Evolutionary conservation across 2,797 vertebrate genomes (phyloP), one percentile per base, ranked within the genome.

Genomic region (Danio jaintianensis): DNA sequence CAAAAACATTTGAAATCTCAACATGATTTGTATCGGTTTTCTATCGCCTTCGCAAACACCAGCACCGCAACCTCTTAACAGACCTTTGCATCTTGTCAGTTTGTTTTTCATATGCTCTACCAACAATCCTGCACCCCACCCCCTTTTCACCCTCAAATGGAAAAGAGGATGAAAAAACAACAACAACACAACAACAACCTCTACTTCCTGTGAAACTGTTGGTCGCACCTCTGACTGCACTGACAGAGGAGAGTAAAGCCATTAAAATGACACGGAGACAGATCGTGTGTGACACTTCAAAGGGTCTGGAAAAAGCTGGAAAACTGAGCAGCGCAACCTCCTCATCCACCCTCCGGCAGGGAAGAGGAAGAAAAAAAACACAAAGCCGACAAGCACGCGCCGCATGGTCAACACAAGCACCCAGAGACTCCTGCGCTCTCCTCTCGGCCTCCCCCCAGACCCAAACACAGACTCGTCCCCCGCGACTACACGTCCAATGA

Each of bases 221-320:
- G 87, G 89, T 90, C 86, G 84, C 88, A 92, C 84, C 85, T 92
- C 79, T 85, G 82, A 86, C 85, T 85, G 86, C 72, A 83, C 75
- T 82, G 82, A 84, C 61, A 82, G 81, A 85, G 80, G 77, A 85
- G 85, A 90, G 89, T 83, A 85, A 81, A 88, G 86, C 87, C 82
- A 90, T 91, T 90, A 89, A 87, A 95, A 92, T 93, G 94, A 93
- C 93, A 92, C 84, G 89, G 86, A 91, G 92, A 94, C 90, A 92
- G 92, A 96, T 94, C 89, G 91, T 93, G 94, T 93, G 92, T 85
- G 89, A 90, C 93, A 93, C 92, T 93, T 96, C 93, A 95, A 95
- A 96, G 94, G 85, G 89, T 80, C 83, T 87, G 83, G 83, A 81
- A 90, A 93, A 92, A 91, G 85, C 81, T 82, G 70, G 56, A 88